Evolutionary conservation across 1,140 invertebrate species (phyloP).

Genomic region (Arion vulgaris): DNA sequence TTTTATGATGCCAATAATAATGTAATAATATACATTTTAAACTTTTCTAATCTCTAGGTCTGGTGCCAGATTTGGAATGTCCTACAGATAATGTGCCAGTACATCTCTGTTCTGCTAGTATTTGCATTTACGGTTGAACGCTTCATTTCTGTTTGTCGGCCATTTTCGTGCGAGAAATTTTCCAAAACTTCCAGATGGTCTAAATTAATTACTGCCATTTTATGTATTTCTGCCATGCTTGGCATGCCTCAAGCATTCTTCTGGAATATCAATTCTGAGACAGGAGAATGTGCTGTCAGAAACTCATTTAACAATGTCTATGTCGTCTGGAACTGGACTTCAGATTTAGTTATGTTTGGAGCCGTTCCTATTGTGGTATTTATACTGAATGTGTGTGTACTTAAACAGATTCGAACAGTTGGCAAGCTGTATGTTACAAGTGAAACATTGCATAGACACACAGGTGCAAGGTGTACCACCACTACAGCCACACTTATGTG

Average conservation of each 20-base stretch:
- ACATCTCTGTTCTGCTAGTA: conserved; percentile 61
- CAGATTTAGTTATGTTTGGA: conserved; percentile 57
- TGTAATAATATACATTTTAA: too few species aligned
- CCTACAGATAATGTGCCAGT: conserved; percentile 51
- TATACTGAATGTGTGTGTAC: conserved; percentile 59
- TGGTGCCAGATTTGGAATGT: conserved; percentile 54
- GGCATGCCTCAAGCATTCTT: conserved; percentile 57
- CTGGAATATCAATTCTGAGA: conserved; percentile 47
- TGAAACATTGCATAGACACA: conserved; percentile 19
- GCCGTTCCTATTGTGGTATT: conserved; percentile 46
- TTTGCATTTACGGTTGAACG: conserved; percentile 91
- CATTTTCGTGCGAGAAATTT: conserved; percentile 76
- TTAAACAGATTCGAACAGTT: conserved; percentile 48
- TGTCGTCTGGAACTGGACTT: conserved; percentile 54
- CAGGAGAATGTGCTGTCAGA: conserved; percentile 41
- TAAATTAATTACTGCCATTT: conserved; percentile 48
- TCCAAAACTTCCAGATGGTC: conserved; percentile 46
- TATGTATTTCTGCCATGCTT: conserved; percentile 43
- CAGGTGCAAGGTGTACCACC: conserved; percentile 33
- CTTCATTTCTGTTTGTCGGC: conserved; percentile 92
- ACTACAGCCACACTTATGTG: conserved; percentile 53
- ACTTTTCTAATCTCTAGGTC: conserved; percentile 8
- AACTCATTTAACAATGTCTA: conserved; percentile 40
- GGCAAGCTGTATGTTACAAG: conserved; percentile 39
- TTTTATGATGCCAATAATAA: too few species aligned